phyloP scores from a whole-genome alignment of 2,888 invertebrate genomes.

The Agrochola litura region DNA sequence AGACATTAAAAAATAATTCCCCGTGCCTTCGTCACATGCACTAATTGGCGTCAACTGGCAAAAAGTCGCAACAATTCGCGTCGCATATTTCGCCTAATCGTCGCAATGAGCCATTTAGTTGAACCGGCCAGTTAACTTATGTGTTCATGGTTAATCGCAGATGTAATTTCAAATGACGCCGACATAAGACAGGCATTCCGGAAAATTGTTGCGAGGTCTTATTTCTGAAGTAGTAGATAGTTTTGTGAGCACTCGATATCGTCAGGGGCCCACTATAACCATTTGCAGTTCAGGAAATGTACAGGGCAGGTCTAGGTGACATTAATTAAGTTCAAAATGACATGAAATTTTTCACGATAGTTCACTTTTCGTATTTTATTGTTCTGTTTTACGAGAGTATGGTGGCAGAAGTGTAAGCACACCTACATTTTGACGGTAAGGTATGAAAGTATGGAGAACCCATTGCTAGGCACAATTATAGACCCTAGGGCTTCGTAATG shows the following conservation, averaged over 20 bases:
- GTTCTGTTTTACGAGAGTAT: too few species aligned
- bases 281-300: too few species aligned
- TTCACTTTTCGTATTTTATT: too few species aligned
- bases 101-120: conserved; percentile 78
- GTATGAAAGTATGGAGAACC: neutral
- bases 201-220: conserved; percentile 69
- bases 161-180: conserved; percentile 82
- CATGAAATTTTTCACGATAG: neutral
- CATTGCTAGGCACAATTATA: neutral
- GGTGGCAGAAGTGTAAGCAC: neutral
- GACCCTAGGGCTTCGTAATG: too few species aligned
- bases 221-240: conserved; percentile 66
- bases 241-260: conserved; percentile 18
- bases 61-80: conserved; percentile 72
- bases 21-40: conserved; percentile 52
- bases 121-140: conserved; percentile 67
- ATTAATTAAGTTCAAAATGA: neutral
- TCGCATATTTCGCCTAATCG: conserved; percentile 84
- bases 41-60: conserved; percentile 63
- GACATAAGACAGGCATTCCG: conserved; percentile 74
- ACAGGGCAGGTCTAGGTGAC: neutral
- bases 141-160: conserved; percentile 80
- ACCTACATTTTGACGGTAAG: neutral
- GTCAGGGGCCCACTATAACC: neutral
- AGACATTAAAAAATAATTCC: conserved; percentile 59